phyloP scores from a whole-genome alignment of 2,888 invertebrate genomes.

The Fabriciana adippe region DNA sequence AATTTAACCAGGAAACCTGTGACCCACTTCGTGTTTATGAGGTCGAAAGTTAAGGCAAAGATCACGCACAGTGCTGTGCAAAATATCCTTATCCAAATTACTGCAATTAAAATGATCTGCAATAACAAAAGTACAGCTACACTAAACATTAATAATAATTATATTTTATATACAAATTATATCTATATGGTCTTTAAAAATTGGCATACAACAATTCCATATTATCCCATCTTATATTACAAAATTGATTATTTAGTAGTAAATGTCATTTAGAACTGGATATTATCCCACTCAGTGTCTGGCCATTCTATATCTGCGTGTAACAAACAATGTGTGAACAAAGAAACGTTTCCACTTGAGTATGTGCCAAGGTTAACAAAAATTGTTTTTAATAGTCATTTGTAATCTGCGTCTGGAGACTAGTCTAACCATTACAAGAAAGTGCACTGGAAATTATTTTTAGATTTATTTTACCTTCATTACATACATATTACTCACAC shows the following conservation, averaged over 20 bases:
- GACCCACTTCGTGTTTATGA: conserved; percentile 33
- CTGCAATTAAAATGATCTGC: neutral
- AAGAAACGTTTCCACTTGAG: conserved; percentile 12
- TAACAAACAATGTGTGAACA: conserved; percentile 11
- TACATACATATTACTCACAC: conserved; percentile 25
- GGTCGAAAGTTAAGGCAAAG: conserved; percentile 30
- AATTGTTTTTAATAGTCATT: conserved; percentile 11
- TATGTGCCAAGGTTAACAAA: conserved; percentile 19
- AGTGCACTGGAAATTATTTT: conserved; percentile 30
- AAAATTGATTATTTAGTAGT: no score
- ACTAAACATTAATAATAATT: neutral
- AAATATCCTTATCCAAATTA: neutral
- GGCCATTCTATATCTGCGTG: conserved; percentile 9
- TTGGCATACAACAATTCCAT: no score
- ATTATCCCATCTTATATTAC: no score
- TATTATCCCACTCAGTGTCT: neutral
- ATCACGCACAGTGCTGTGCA: conserved; percentile 26
- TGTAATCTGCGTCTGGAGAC: conserved; percentile 22
- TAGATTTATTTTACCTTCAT: conserved; percentile 28
- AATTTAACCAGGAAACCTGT: conserved; percentile 1
- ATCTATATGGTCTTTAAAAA: neutral
- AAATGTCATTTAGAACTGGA: no score
- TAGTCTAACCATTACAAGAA: conserved; percentile 30
- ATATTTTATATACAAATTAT: neutral
- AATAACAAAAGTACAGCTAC: neutral